A percentile compares a stretch with the other conserved stretches of the same genome.
phyloP scores from a whole-genome alignment of 2,888 invertebrate species.

The Dusona sp. region DNA sequence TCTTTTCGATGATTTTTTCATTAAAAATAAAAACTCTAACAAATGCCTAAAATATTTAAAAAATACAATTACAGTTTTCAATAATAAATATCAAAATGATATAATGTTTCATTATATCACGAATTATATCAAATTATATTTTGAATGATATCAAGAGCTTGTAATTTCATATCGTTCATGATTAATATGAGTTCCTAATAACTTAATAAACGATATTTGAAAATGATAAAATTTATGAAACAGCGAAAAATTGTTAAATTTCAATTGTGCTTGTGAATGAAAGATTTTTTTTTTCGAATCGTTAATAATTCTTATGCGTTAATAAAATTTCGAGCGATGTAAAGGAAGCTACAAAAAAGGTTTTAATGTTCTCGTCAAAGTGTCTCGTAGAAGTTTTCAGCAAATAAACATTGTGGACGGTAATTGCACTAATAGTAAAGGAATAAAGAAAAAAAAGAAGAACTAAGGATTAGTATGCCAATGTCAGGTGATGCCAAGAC shows the following conservation, averaged over 20 bases:
- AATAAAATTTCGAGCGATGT: not conserved
- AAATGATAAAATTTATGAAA: no score
- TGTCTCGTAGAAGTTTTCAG: conserved; percentile 32
- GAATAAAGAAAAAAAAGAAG: conserved; percentile 11
- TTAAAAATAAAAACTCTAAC: not conserved
- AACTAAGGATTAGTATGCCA: conserved; percentile 73
- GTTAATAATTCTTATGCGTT: not conserved
- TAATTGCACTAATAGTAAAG: conserved; percentile 40
- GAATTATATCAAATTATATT: no score
- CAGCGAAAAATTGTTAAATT: not conserved
- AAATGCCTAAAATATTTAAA: not conserved
- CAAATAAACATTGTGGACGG: conserved; percentile 30
- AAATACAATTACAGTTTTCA: not conserved
- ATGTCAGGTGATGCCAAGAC: conserved; percentile 82
- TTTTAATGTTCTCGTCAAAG: not conserved
- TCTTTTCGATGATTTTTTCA: not conserved
- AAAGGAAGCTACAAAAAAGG: not conserved
- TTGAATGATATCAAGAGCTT: no score
- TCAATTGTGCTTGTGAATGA: not conserved
- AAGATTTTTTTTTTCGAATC: not conserved
- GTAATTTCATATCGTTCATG: no score
- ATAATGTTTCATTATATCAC: no score
- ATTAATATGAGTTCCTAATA: no score
- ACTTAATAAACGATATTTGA: no score
- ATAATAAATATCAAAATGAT: no score